Conservation (phyloP, 2,888 invertebrate species). For the Drosophila anceps region DNA sequence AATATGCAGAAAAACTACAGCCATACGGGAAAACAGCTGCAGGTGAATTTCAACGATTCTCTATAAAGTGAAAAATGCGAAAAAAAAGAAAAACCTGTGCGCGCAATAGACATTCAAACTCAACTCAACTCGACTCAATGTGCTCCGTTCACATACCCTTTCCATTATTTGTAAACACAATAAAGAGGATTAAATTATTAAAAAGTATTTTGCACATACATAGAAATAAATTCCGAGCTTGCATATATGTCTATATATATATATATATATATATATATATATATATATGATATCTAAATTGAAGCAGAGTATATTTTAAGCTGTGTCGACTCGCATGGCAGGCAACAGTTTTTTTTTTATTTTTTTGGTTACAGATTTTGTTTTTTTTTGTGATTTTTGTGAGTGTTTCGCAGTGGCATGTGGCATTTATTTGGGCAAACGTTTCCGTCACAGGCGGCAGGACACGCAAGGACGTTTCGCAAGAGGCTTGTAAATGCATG, state of each 20-base stretch:
- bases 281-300: background rate
- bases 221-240: background rate
- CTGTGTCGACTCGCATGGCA: background rate
- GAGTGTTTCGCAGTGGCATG: slow-evolving; percentile 9
- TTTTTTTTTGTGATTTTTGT: slow-evolving; percentile 14
- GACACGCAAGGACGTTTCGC: slow-evolving; percentile 52
- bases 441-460: slow-evolving; percentile 69
- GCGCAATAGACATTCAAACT: slow-evolving; percentile 5
- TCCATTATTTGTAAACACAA: background rate
- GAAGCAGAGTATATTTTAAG: background rate
- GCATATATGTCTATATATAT: background rate
- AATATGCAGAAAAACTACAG: slow-evolving; percentile 45
- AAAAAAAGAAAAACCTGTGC: slow-evolving; percentile 48
- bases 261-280: background rate
- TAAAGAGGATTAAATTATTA: slow-evolving; percentile 4
- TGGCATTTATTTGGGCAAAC: slow-evolving; percentile 45
- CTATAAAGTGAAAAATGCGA: slow-evolving; percentile 46
- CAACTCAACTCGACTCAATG: background rate
- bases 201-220: background rate
- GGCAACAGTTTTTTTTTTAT: background rate
- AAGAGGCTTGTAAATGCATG: slow-evolving; percentile 37
- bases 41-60: slow-evolving; percentile 65
- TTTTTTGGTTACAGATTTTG: background rate
- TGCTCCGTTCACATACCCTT: background rate
- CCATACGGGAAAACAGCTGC: slow-evolving; percentile 65